Base-by-base conservation (phyloP, 1,140 invertebrate genomes). In the Delia radicum region DNA sequence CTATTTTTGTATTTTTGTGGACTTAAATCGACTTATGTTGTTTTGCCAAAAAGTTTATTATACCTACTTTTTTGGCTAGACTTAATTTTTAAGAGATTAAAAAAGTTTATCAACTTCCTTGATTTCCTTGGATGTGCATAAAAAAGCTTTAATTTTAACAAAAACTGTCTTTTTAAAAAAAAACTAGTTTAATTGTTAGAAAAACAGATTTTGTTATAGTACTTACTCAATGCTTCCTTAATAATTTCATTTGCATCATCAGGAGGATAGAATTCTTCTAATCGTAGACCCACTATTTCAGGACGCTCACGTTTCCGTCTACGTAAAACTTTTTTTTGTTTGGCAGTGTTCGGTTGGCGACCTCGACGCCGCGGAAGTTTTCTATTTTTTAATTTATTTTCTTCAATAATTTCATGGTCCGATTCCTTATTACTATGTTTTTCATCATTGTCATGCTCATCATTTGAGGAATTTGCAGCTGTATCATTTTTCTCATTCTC, bases 221-320 rank as follows among this genome's bases (percentile, higher is more conserved):
- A 78, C 78, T 79, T 81, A 86, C 85, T 85, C 15, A 86, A 72
- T 0, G 83, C 82, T 77, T 86, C 84, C 69, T 85, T 85, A 5
- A 83, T 82, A 18, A 86, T 79, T 77, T 85, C 63, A 28, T 80
- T 80, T 29, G 85, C 85, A 28, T 80, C 78, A 48, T 76, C 76
- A n/a, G 84, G 79, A 7, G 79, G 74, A 77, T 85, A 86, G 55
- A 85, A 86, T 31, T 85, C 80, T 71, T 86, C 85, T 12, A 86
- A 77, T 18, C 79, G 81, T 0, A 86, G 72, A 2, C 85, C 82
- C 10, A 85, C 79, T 46, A 83, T 80, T 80, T 85, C 82, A 15
- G 83, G 81, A 2, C 81, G 80, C 72, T 84, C 82, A 71, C 81
- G 85, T n/a, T n/a, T 48, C 10, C 21, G 13, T 74, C 61, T 76